A percentile compares a stretch with the other conserved stretches of the same genome.
Evolutionary conservation across 2,113 vertebrate genomes (phyloP).

Genomic region (Ondatra zibethicus): DNA sequence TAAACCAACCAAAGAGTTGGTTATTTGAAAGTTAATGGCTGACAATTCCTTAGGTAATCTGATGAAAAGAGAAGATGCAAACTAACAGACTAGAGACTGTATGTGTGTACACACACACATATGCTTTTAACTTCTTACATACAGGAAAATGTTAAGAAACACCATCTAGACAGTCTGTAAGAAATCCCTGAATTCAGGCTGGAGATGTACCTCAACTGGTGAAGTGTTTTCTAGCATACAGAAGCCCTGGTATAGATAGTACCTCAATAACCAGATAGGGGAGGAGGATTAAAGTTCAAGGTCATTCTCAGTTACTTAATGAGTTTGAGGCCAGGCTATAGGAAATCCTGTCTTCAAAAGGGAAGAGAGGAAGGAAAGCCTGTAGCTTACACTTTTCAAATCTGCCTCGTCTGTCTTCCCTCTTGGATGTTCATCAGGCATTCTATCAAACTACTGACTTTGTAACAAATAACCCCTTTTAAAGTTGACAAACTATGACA

Average conservation of each 20-base stretch:
- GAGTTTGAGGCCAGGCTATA: not conserved
- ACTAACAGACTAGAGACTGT: not conserved
- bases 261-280: not conserved
- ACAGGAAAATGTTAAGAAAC: not conserved
- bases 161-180: not conserved
- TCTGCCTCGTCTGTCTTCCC: not conserved
- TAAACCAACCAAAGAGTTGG: not conserved
- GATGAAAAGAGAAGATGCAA: not conserved
- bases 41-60: not conserved
- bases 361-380: not conserved
- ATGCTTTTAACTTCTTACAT: too few relatives aligned
- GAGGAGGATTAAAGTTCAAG: not conserved
- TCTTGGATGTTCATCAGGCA: not conserved
- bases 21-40: not conserved
- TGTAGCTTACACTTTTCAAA: not conserved
- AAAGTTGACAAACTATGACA: not conserved
- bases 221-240: not conserved
- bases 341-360: not conserved
- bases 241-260: not conserved
- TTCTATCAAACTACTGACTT: conserved; percentile 39
- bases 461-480: not conserved
- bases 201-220: not conserved
- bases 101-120: too few relatives aligned
- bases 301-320: not conserved
- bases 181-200: not conserved